A percentile compares a stretch with the other conserved stretches of the same genome.
These are phyloP conservation scores for cattle (Bos taurus) DNA, from an alignment of 2,113 vertebrate species.

Conservation along the genomic window ARS-UCD2.0 NC_037349.1:16978001-16978500, in stretches of 20 bases:
- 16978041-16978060: neutral
- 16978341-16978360: neutral
- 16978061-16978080: neutral
- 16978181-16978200: neutral
- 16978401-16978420: neutral
- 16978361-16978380: neutral
- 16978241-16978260: neutral
- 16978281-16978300: neutral
- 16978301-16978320: neutral
- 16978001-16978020: neutral
- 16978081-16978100: neutral
- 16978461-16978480: neutral
- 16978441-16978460: neutral
- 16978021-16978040: neutral
- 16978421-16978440: neutral
- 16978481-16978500: slow-evolving; percentile 31
- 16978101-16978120: neutral
- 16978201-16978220: neutral
- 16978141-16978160: neutral
- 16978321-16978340: neutral
- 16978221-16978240: neutral
- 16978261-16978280: neutral
- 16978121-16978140: neutral
- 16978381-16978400: neutral
- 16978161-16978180: neutral